These are phyloP conservation scores for Macroramphosus scolopax DNA, from an alignment of 2,797 vertebrate genomes.

Conservation along the genomic window DNA sequence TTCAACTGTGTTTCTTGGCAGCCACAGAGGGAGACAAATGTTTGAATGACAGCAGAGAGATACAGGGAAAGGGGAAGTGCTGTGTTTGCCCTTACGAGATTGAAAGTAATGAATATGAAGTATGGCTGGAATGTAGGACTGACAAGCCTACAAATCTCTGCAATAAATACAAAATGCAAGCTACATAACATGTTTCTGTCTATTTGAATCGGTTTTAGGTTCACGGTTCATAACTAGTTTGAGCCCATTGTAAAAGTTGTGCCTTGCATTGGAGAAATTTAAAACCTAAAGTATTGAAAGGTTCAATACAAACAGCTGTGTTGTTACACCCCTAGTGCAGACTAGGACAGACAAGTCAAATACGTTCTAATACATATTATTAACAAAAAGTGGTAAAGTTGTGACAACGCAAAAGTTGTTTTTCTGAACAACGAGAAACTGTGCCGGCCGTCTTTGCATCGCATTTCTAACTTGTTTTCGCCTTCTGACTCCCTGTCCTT, in stretches of 20 bases:
- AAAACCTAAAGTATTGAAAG: too few species aligned
- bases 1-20: slow-evolving; percentile 26
- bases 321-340: background rate
- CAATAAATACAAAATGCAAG: slow-evolving; percentile 73
- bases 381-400: too few species aligned
- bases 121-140: slow-evolving; percentile 56
- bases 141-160: slow-evolving; percentile 57
- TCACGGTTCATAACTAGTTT: too few species aligned
- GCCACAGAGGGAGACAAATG: slow-evolving; percentile 37
- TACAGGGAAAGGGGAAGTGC: slow-evolving; percentile 46
- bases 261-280: background rate
- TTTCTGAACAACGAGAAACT: too few species aligned
- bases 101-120: slow-evolving; percentile 53
- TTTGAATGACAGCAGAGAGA: slow-evolving; percentile 41
- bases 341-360: background rate
- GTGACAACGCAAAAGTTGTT: too few species aligned
- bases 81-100: slow-evolving; percentile 59
- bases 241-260: slow-evolving; percentile 3
- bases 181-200: slow-evolving; percentile 46
- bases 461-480: background rate
- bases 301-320: background rate
- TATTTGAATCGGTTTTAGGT: slow-evolving; percentile 20
- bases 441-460: background rate
- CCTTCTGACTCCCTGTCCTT: background rate
- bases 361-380: too few species aligned